Percentiles rank a stretch among this genome's conserved stretches.
These are phyloP conservation scores for Australoheros facetus DNA, from an alignment of 2,797 vertebrate genomes.

Conservation along the genomic window DNA sequence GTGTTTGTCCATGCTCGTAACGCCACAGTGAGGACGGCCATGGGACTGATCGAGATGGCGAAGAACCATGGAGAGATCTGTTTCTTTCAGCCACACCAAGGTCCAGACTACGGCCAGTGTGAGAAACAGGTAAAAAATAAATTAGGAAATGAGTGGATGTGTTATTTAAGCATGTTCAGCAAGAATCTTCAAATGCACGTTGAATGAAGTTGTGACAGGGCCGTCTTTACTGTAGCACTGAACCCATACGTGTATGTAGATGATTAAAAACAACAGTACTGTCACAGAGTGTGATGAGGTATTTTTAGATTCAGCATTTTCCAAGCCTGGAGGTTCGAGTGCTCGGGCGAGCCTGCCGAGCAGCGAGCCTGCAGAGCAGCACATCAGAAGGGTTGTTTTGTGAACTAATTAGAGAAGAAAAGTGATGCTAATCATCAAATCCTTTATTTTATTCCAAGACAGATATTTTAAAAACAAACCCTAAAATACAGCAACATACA, in stretches of 20 bases:
- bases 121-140: slow-evolving; percentile 89
- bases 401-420: background rate
- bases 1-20: slow-evolving; percentile 98
- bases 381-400: background rate
- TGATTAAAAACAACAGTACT: background rate
- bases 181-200: background rate
- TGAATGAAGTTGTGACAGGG: background rate
- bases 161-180: background rate
- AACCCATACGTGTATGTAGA: background rate
- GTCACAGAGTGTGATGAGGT: background rate
- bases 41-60: slow-evolving; percentile 93
- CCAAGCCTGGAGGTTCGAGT: background rate
- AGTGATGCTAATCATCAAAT: background rate
- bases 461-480: background rate
- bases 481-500: background rate
- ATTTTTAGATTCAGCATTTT: background rate
- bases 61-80: slow-evolving; percentile 91
- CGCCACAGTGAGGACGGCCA: slow-evolving; percentile 92
- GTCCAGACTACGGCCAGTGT: slow-evolving; percentile 91
- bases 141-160: background rate
- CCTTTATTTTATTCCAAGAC: background rate
- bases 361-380: background rate
- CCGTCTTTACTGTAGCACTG: background rate
- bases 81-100: slow-evolving; percentile 88
- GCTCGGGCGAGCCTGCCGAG: background rate